Base-by-base conservation (phyloP, 2,797 vertebrate genomes). In the Enteromius trimaculatus region DNA sequence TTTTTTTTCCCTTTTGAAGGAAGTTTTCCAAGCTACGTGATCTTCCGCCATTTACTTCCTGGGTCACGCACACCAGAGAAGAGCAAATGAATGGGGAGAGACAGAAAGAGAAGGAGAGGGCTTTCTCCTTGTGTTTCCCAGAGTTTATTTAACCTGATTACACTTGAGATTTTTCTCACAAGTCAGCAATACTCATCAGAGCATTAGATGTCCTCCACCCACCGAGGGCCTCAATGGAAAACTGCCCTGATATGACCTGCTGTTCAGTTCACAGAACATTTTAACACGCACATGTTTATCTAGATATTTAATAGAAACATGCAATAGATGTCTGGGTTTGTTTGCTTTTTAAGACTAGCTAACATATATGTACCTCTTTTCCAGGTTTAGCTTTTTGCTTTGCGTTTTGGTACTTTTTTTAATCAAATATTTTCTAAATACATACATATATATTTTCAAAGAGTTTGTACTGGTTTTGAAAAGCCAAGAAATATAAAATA, bases 101-200 rank as follows among this genome's bases (percentile, higher is more conserved):
- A 26, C 39, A 21, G 26, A 39, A 76, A 1, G 49, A 72, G 37
- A 84, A 69, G 37, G 31, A 4, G 19, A 21, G 78, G 29, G 34
- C 71, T 34, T 65, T 83, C n/a, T 78, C 68, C 60, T 39, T 74
- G 34, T 75, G 66, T 82, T 29, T 55, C n/a, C 74, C 11, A 39
- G 71, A 53, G 89, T 93, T 93, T 94, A 89, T 87, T 92, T 90
- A 92, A 94, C 90, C 92, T 93, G 93, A 81, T 80, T 88, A 86
- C 85, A 88, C 88, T 81, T 83, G 23, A 83, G 76, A 79, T 90
- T 91, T 92, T 92, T 93, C 92, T 88, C 91, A 93, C 86, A 90
- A 83, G 80, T 90, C 84, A 1, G 85, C 86, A 87, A 89, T 88
- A 81, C 88, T 89, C 88, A 51, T 47, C 26, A 17, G 2, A 39